Evolutionary conservation across 2,113 vertebrate species (phyloP), one percentile per base, ranked within the genome.

Genomic region (Ceratotherium simum): DNA sequence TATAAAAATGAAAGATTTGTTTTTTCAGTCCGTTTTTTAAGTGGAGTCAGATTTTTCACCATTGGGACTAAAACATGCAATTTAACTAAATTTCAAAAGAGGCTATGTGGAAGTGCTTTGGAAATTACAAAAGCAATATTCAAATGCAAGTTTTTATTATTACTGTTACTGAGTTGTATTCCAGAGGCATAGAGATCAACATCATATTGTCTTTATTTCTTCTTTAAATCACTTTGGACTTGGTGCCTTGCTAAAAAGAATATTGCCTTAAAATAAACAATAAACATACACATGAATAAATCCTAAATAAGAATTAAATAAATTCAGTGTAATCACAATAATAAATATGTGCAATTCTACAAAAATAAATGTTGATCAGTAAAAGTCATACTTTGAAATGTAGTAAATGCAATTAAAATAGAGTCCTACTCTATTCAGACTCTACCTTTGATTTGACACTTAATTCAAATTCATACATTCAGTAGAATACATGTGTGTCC

Each of bases 251-350:
- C 56, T 82, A 78, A 81, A 89, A 92, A 42, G 51, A 70, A 90
- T 86, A 75, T 42, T 91, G 25, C 13, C 23, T 76, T 16, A 48
- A 86, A 91, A 69, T 70, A 70, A 92, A 92, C 91, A 96, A 82
- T 83, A 94, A 89, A 84, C 58, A 86, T n/a, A 42, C 69, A 69
- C 4, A 46, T 67, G 42, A 75, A 54, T 75, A 90, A 67, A 73
- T 79, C 12, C 17, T 69, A 92, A 85, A 62, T 91, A 65, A 64
- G 78, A 90, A 83, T 72, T 82, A 95, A 92, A 86, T 90, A 54
- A 3, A 48, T 88, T 78, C 33, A 76, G 25, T 36, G 33, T 78
- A 84, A 85, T 85, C 25, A 90, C 72, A 36, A 27, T 69, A 65
- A 80, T 92, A 89, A 91, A 62, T 16, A 84, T 54, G 3, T 42